Conservation (phyloP, 2,797 vertebrate genomes). For the Megalops cyprinoides region DNA sequence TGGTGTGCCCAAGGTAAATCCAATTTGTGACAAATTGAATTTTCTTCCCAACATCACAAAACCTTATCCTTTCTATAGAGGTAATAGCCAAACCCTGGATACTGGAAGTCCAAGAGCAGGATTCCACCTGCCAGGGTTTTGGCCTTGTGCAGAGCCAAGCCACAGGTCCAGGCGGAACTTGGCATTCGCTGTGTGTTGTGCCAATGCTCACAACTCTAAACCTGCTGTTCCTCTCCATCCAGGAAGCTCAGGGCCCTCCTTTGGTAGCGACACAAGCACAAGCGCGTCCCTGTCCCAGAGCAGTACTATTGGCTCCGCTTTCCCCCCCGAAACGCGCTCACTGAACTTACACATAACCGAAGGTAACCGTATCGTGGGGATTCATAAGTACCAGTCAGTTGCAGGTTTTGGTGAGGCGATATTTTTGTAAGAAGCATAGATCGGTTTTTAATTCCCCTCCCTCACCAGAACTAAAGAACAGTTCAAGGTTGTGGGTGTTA, state of each 20-base stretch:
- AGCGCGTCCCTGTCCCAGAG: slow-evolving; percentile 73
- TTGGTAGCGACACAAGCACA: slow-evolving; percentile 74
- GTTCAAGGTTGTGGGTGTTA: not conserved
- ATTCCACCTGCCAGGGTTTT: no score
- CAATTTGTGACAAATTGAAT: not conserved
- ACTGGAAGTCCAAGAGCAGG: no score
- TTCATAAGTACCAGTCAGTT: not conserved
- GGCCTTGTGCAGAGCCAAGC: no score
- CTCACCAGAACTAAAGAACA: not conserved
- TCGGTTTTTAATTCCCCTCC: not conserved
- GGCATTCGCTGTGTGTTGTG: not conserved
- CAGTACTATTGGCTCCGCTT: slow-evolving; percentile 71
- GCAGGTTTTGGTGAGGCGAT: not conserved
- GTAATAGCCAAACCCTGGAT: no score
- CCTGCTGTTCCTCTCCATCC: slow-evolving; percentile 60
- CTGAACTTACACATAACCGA: slow-evolving; percentile 78
- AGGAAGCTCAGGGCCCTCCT: slow-evolving; percentile 80
- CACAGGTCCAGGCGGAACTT: no score
- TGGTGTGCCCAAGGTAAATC: not conserved
- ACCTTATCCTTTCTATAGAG: not conserved
- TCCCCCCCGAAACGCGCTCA: slow-evolving; percentile 74
- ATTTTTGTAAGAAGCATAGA: not conserved
- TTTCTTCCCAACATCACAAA: not conserved
- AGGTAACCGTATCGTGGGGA: slow-evolving; percentile 69
- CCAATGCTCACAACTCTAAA: slow-evolving; percentile 31